phyloP scores from a whole-genome alignment of 2,888 invertebrate genomes.

The Cetonia aurata region DNA sequence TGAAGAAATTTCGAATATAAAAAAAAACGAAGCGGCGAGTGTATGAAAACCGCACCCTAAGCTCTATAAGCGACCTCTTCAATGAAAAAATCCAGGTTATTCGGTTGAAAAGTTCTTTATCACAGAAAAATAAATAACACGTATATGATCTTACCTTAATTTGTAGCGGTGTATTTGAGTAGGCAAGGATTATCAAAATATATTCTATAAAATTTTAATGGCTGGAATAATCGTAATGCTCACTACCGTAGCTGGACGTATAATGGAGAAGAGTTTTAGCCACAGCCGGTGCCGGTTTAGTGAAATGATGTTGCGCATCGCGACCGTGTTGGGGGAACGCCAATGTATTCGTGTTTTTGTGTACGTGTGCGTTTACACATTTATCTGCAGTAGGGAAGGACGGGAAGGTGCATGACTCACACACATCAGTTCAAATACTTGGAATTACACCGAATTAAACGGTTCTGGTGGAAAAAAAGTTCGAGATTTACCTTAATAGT shows the following conservation, averaged over 20 bases:
- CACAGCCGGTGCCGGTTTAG: constrained; percentile 24
- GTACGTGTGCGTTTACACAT: neutral
- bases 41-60: constrained; percentile 36
- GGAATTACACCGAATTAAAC: constrained; percentile 23
- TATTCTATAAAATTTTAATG: constrained; percentile 5
- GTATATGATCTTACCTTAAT: constrained; percentile 27
- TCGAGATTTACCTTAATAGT: no score
- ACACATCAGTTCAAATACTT: constrained; percentile 9
- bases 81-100: constrained; percentile 13
- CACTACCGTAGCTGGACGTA: constrained; percentile 37
- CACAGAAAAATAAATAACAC: neutral
- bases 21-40: neutral
- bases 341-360: constrained; percentile 14
- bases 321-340: constrained; percentile 17
- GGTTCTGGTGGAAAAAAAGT: neutral
- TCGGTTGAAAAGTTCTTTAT: neutral
- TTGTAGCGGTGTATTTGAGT: neutral
- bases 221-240: constrained; percentile 31
- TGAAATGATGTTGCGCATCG: constrained; percentile 28
- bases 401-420: constrained; percentile 32
- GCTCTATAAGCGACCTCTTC: constrained; percentile 37
- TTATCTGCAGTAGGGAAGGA: constrained; percentile 25
- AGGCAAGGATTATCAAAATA: constrained; percentile 29
- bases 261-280: constrained; percentile 23
- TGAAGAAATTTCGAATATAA: neutral